Evolutionary conservation across 2,888 invertebrate genomes (phyloP), one percentile per base, ranked within the genome.

Genomic region (Volucella zonaria): DNA sequence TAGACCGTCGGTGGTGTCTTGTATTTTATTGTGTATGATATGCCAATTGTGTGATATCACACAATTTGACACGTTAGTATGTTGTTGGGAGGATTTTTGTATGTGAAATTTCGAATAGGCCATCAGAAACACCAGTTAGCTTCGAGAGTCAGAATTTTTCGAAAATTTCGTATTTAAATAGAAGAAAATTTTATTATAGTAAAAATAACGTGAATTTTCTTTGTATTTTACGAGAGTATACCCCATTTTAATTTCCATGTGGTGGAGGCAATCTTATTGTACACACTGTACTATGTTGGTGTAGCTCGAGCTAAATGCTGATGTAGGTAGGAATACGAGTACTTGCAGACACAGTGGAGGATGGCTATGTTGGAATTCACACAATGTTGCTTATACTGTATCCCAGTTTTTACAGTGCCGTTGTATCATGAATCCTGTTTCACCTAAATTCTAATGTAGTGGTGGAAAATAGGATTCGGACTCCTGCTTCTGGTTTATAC

Each of bases 61-160:
- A 75, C 66, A 66, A 31, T 52, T 76, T 71, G 67, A 67, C 71
- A 73, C 56, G 49, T 56, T 73, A 31, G 80, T 80, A 31, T 31
- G 80, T 83, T 76, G 80, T 85, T 80, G 80, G 45, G 51, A 77
- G 62, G 85, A 81, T 81, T 80, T 85, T 77, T 85, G 85, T 85
- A 85, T 85, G 76, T 73, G 76, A 67, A 81, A 73, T 64, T 81
- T 64, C 9, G 62, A 77, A 76, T 77, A 47, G 85, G 85, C 14
- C 23, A 64, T 62, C 85, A 85, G 80, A 68, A 85, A 12, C 15
- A 51, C 51, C 23, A 62, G 68, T 47, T 81, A 76, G 80, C 71
- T 52, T 40, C 38, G 8, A 43, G 10, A 8, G 47, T 38, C 40
- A 42, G 54, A 56, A 40, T 9, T 43, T 40, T 62, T 49, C 12